Percentiles rank a stretch among this genome's conserved stretches.
Conservation (phyloP, 2,888 invertebrate species). For the Melinopterus prodromus region DNA sequence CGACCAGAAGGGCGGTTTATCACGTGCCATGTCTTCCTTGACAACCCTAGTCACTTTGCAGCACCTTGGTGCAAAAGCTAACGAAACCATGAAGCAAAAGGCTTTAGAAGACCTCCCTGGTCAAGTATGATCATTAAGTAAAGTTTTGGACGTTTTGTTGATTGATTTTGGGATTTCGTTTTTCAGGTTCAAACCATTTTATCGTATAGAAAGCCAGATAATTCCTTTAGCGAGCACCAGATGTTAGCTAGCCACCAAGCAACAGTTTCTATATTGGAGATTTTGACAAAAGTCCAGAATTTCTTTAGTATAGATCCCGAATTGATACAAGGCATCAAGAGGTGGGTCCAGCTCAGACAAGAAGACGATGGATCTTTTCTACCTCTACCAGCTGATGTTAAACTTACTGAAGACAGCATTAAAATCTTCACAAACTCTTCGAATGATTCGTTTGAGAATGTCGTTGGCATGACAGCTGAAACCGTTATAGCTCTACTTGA, state of each 20-base stretch:
- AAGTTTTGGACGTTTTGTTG: neutral
- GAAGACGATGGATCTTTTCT: constrained; percentile 69
- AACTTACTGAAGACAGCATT: constrained; percentile 42
- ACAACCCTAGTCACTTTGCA: constrained; percentile 67
- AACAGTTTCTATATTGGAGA: constrained; percentile 68
- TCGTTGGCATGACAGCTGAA: constrained; percentile 70
- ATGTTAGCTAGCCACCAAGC: constrained; percentile 69
- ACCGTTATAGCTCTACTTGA: constrained; percentile 69
- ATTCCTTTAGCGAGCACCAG: constrained; percentile 73
- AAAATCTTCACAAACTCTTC: neutral
- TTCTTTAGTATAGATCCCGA: constrained; percentile 71
- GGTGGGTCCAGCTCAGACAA: constrained; percentile 70
- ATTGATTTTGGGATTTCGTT: constrained; percentile 20
- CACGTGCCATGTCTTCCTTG: constrained; percentile 67
- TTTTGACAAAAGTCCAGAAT: constrained; percentile 68
- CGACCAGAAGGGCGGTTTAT: constrained; percentile 51
- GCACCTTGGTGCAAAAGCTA: constrained; percentile 59
- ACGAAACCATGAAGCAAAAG: constrained; percentile 63
- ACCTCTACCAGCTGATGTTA: constrained; percentile 67
- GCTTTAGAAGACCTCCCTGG: constrained; percentile 66
- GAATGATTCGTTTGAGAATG: constrained; percentile 60
- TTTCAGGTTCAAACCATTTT: constrained; percentile 69
- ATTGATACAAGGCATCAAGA: constrained; percentile 66
- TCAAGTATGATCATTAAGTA: constrained; percentile 48
- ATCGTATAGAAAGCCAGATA: constrained; percentile 70